Conservation (phyloP, 2,113 vertebrate species). For the Clarias batrachus region DNA sequence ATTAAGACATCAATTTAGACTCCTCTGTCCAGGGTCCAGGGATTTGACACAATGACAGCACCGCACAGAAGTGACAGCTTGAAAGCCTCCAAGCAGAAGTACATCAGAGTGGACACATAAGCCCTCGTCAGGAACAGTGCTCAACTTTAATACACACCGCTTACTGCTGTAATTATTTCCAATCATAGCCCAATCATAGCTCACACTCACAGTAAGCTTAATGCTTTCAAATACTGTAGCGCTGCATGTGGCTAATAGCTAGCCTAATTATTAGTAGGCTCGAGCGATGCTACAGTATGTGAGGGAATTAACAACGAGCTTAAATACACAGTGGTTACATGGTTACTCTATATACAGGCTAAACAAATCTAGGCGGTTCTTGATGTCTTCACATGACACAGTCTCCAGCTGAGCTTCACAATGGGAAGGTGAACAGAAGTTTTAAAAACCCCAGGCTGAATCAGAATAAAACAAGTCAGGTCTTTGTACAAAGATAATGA, state of each 20-base stretch:
- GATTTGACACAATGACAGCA: constrained; percentile 26
- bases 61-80: constrained; percentile 30
- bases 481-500: not conserved
- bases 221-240: constrained; percentile 13
- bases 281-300: constrained; percentile 23
- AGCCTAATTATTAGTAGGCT: constrained; percentile 38
- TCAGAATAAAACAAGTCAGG: not conserved
- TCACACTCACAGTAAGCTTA: constrained; percentile 50
- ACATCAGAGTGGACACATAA: constrained; percentile 17
- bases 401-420: not conserved
- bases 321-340: constrained; percentile 12
- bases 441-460: not conserved
- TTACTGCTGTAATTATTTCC: constrained; percentile 62
- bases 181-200: constrained; percentile 61
- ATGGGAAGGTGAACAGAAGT: not conserved
- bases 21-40: constrained; percentile 5
- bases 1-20: constrained; percentile 42
- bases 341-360: not conserved
- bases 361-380: not conserved
- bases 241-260: constrained; percentile 8
- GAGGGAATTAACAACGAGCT: constrained; percentile 28
- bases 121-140: constrained; percentile 9
- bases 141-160: constrained; percentile 44
- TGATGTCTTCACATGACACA: not conserved
- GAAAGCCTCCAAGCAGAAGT: constrained; percentile 21